Evolutionary conservation across 2,113 vertebrate species (phyloP).

Genomic region (Pyrgilauda ruficollis): DNA sequence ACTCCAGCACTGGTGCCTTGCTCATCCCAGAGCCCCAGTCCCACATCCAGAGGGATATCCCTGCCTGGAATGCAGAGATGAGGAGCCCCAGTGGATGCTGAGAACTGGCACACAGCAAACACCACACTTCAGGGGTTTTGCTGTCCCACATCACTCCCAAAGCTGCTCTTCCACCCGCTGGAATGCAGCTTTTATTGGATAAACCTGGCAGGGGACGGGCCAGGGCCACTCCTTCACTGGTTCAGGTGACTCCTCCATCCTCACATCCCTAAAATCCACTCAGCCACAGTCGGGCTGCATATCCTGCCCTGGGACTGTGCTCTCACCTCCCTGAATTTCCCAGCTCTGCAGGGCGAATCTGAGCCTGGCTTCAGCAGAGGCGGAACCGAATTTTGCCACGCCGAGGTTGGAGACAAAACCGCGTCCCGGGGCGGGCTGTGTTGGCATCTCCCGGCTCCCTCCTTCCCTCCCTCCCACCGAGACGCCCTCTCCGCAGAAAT

Average conservation of each 20-base stretch:
- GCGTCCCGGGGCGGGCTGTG: neutral
- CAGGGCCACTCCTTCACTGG: neutral
- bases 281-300: neutral
- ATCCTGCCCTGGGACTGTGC: neutral
- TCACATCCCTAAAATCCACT: neutral
- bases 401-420: neutral
- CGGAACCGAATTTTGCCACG: neutral
- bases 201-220: neutral
- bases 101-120: rapidly evolving
- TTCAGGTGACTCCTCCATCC: neutral
- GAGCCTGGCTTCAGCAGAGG: neutral
- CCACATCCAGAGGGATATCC: neutral
- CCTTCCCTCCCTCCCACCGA: neutral
- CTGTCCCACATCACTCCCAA: neutral
- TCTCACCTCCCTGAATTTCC: neutral
- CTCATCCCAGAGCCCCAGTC: neutral
- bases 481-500: neutral
- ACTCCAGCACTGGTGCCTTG: neutral
- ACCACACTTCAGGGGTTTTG: neutral
- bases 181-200: neutral
- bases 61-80: neutral
- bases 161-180: neutral
- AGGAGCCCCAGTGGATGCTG: neutral
- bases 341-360: neutral
- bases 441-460: neutral